Percentiles rank a stretch among this genome's conserved stretches.
phyloP scores from a whole-genome alignment of 1,140 invertebrate genomes.

The Hylaeus anthracinus region DNA sequence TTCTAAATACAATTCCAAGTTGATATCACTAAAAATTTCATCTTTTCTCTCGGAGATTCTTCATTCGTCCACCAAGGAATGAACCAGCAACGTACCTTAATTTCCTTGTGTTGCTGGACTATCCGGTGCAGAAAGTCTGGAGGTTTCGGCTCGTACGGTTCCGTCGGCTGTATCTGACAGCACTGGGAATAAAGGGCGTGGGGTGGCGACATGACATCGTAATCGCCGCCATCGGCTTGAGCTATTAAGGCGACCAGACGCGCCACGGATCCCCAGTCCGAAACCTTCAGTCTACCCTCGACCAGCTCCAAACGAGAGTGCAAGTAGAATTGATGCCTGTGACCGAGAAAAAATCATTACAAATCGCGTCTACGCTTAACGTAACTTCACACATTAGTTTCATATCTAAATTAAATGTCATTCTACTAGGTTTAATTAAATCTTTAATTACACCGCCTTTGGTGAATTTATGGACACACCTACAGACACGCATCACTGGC shows the following conservation, averaged over 20 bases:
- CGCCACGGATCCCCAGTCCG: slow-evolving; percentile 86
- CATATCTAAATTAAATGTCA: too few relatives aligned
- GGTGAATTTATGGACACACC: too few relatives aligned
- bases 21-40: too few relatives aligned
- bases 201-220: slow-evolving; percentile 83
- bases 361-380: too few relatives aligned
- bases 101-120: slow-evolving; percentile 84
- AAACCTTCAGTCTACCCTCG: slow-evolving; percentile 86
- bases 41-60: too few relatives aligned
- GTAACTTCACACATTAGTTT: too few relatives aligned
- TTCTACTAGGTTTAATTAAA: too few relatives aligned
- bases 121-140: slow-evolving; percentile 84
- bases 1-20: too few relatives aligned
- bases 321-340: slow-evolving; percentile 90
- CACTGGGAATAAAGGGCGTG: slow-evolving; percentile 84
- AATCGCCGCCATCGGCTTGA: slow-evolving; percentile 87
- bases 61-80: too few relatives aligned
- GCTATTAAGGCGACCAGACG: slow-evolving; percentile 89
- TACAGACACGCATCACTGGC: too few relatives aligned
- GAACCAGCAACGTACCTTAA: slow-evolving; percentile 70
- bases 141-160: slow-evolving; percentile 82
- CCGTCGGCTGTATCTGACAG: slow-evolving; percentile 81
- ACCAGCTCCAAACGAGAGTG: slow-evolving; percentile 88
- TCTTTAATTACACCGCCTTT: too few relatives aligned
- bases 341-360: slow-evolving; percentile 63